phyloP scores from a whole-genome alignment of 1,140 invertebrate genomes.

The Cheumatopsyche charites region DNA sequence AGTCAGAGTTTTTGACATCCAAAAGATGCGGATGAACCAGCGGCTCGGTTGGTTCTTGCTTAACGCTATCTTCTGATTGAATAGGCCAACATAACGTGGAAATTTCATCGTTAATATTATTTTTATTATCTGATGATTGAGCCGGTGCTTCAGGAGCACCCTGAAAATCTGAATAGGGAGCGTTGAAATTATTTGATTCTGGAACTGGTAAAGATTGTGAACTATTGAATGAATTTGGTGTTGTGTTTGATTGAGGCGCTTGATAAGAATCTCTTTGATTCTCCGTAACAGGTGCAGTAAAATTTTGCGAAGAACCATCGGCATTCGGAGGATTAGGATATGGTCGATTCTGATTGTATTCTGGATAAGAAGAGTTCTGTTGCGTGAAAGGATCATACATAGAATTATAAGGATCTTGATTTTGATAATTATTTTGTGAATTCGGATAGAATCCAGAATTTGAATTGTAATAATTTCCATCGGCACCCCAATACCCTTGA shows the following conservation, averaged over 20 bases:
- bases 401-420: constrained; percentile 41
- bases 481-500: constrained; percentile 53
- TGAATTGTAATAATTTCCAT: constrained; percentile 54
- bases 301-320: constrained; percentile 9
- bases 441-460: constrained; percentile 50
- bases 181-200: constrained; percentile 18
- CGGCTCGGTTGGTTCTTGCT: constrained; percentile 6
- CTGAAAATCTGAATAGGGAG: constrained; percentile 18
- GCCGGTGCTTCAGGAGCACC: not conserved
- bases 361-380: constrained; percentile 39
- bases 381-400: constrained; percentile 42
- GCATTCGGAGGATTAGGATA: constrained; percentile 28
- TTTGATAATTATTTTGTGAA: constrained; percentile 32
- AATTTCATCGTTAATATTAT: constrained; percentile 29
- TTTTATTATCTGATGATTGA: constrained; percentile 30
- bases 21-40: not conserved
- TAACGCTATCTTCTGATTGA: constrained; percentile 22
- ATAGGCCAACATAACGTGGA: constrained; percentile 32
- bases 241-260: not conserved
- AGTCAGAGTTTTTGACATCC: constrained; percentile 56
- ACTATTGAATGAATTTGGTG: not conserved
- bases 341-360: constrained; percentile 42
- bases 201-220: not conserved
- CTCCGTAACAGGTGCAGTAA: not conserved
- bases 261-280: not conserved